Percentiles rank a stretch among this genome's conserved stretches.
Evolutionary conservation across 2,113 vertebrate genomes (phyloP).

Genomic region (Todiramphus saurophagus): DNA sequence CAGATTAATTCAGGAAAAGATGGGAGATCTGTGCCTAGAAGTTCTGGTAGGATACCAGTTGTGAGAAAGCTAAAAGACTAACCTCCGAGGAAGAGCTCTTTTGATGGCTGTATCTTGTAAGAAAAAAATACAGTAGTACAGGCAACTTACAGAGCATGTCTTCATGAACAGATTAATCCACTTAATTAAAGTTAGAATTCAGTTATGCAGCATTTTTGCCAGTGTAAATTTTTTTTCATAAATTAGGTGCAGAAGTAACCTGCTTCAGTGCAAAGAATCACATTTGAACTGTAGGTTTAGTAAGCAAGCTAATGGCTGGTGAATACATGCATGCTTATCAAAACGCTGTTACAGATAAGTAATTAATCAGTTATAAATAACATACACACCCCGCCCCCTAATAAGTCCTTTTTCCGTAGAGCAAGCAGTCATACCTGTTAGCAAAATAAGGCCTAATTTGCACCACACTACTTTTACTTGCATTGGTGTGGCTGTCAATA

Average conservation of each 20-base stretch:
- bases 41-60: background rate
- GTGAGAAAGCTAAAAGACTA: background rate
- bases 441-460: constrained; percentile 54
- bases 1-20: background rate
- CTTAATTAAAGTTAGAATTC: constrained; percentile 2
- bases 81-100: background rate
- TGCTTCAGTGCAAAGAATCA: constrained; percentile 41
- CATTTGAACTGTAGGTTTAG: constrained; percentile 55
- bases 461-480: constrained; percentile 47
- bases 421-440: constrained; percentile 3
- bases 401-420: constrained; percentile 20
- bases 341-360: constrained; percentile 53
- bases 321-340: constrained; percentile 70
- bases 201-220: constrained; percentile 55
- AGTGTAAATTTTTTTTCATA: constrained; percentile 40
- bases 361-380: constrained; percentile 32
- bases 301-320: constrained; percentile 52
- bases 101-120: background rate
- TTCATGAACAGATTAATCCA: constrained; percentile 40
- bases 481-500: background rate
- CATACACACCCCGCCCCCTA: background rate
- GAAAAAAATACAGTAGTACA: background rate
- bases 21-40: background rate
- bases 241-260: constrained; percentile 54
- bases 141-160: constrained; percentile 7